A percentile compares a stretch with the other conserved stretches of the same genome.
Conservation (phyloP, 30 jellyfish, hydroid and myxozoan genomes). For the Chrysaora quinquecirrha region DNA sequence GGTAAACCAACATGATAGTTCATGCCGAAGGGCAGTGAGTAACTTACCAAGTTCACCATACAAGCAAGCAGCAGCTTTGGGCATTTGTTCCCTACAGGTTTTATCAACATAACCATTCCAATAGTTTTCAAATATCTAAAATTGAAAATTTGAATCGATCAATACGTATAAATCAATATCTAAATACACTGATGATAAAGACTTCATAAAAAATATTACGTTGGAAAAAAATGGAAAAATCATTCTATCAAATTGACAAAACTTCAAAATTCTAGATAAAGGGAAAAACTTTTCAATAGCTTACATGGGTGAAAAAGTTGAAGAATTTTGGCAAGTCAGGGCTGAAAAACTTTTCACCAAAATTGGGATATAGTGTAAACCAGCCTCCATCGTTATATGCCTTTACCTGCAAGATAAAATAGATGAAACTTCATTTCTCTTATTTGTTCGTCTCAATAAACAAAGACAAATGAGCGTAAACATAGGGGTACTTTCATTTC, state of each 20-base stretch:
- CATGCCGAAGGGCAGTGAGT: no score
- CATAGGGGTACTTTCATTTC: no score
- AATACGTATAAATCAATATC: no score
- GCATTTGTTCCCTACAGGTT: conserved; percentile 88
- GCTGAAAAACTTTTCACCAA: conserved; percentile 83
- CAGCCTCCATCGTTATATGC: conserved; percentile 98
- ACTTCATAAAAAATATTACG: no score
- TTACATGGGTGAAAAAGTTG: conserved; percentile 76
- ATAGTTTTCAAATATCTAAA: conserved; percentile 69
- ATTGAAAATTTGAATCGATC: no score
- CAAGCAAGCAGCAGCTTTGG: conserved; percentile 93
- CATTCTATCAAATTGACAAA: no score
- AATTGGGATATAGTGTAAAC: conserved; percentile 87
- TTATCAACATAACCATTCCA: conserved; percentile 95
- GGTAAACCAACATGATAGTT: no score
- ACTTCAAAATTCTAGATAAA: no score
- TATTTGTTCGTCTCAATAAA: background rate
- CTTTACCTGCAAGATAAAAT: conserved; percentile 56
- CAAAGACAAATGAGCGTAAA: no score
- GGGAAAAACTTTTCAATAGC: conserved; percentile 16
- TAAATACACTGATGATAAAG: no score
- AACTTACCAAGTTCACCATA: conserved; percentile 94
- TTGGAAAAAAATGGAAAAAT: no score
- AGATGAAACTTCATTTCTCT: background rate
- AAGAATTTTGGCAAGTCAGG: conserved; percentile 84